phyloP scores from a whole-genome alignment of 1,140 invertebrate genomes.

The Scaptodrosophila lebanonensis region DNA sequence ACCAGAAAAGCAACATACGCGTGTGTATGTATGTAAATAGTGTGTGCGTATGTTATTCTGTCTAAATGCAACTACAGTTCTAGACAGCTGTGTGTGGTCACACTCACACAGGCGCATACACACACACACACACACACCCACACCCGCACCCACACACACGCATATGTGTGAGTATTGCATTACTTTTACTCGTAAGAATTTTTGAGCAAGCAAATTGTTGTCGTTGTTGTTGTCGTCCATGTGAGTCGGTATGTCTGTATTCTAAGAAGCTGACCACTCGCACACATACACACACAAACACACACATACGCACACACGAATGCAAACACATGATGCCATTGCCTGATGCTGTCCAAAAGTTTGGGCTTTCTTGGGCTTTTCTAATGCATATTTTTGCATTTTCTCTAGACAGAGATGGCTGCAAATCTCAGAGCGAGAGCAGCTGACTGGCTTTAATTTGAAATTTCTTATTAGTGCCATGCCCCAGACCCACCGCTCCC shows the following conservation, averaged over 20 bases:
- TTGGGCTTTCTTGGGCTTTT: slow-evolving; percentile 29
- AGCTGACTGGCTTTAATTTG: background rate
- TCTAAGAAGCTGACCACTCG: slow-evolving; percentile 14
- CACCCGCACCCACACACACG: slow-evolving; percentile 16
- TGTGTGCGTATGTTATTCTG: too few relatives aligned
- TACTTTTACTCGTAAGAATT: slow-evolving; percentile 40
- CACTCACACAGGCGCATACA: slow-evolving; percentile 7
- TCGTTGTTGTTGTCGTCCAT: too few relatives aligned
- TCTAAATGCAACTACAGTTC: too few relatives aligned
- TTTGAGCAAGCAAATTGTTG: slow-evolving; percentile 63
- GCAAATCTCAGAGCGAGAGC: slow-evolving; percentile 3
- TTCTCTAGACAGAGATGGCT: background rate
- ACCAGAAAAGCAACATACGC: too few relatives aligned
- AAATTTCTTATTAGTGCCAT: too few relatives aligned
- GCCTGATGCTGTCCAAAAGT: slow-evolving; percentile 42
- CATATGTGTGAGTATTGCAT: slow-evolving; percentile 25
- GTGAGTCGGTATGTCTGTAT: too few relatives aligned
- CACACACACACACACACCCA: slow-evolving; percentile 29
- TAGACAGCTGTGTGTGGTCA: too few relatives aligned
- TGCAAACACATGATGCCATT: background rate
- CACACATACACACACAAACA: background rate
- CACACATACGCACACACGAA: background rate
- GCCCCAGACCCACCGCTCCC: too few relatives aligned
- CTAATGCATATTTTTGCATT: too few relatives aligned
- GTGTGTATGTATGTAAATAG: too few relatives aligned